Conservation (phyloP, 2,888 invertebrate species). For the Apotomis turbidana region DNA sequence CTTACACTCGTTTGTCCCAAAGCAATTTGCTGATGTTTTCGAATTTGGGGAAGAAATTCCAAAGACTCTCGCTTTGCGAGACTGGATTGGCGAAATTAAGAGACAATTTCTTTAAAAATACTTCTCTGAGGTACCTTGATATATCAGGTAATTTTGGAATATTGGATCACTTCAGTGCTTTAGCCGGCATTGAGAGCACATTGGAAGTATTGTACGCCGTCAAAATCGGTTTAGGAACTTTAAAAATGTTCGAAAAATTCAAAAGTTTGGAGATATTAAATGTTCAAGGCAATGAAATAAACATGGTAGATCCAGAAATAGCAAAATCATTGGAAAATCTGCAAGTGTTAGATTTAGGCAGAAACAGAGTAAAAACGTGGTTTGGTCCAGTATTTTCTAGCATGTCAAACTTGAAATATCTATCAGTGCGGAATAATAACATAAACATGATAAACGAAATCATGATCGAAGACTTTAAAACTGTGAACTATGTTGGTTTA, state of each 20-base stretch:
- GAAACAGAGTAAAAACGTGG: constrained; percentile 84
- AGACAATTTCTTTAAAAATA: constrained; percentile 67
- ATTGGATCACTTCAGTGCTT: constrained; percentile 55
- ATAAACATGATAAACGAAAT: constrained; percentile 81
- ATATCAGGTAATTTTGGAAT: constrained; percentile 81
- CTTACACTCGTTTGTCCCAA: constrained; percentile 56
- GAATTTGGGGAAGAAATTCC: constrained; percentile 53
- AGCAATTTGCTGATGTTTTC: constrained; percentile 52
- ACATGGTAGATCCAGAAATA: constrained; percentile 53
- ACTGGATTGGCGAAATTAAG: constrained; percentile 67
- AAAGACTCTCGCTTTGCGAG: constrained; percentile 72
- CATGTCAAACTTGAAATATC: constrained; percentile 67
- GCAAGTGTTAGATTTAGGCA: constrained; percentile 76
- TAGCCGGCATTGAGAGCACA: constrained; percentile 71
- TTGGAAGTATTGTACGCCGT: constrained; percentile 75
- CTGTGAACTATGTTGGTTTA: constrained; percentile 76
- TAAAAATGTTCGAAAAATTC: constrained; percentile 68
- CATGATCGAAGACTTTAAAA: constrained; percentile 82
- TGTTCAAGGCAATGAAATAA: constrained; percentile 80
- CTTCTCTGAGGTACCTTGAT: constrained; percentile 76
- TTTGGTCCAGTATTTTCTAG: constrained; percentile 65
- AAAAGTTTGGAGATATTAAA: constrained; percentile 72
- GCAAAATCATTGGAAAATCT: constrained; percentile 67
- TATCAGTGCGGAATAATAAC: constrained; percentile 80
- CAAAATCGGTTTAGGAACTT: constrained; percentile 63